Base-by-base conservation (phyloP, 2,113 vertebrate species). In the Aspiorhynchus laticeps region DNA sequence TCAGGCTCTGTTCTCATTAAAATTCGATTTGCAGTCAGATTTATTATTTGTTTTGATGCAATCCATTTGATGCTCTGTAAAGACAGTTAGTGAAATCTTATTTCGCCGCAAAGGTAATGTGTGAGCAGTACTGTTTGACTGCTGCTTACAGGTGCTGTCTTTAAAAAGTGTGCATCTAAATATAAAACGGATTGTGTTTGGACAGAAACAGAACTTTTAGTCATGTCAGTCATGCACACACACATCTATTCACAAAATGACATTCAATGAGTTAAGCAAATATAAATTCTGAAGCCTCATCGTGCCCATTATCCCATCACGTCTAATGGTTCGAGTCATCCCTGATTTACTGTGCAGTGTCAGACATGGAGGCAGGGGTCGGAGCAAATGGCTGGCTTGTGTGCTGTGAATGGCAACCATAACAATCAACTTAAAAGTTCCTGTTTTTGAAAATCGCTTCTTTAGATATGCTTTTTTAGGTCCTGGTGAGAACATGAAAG, bases 391-490 rank as follows among this genome's bases (percentile, higher is more conserved):
- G 24, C 19, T 31, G 41, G 24, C 73, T 46, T 48, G 6, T 76
- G 73, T 85, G 43, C 76, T 38, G 33, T 46, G 38, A 21, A 17
- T 19, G 87, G 90, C 71, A 80, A 81, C 38, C 71, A 53, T 90
- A 85, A 88, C 90, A 93, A 93, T 93, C 86, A 87, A 46, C 69
- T 61, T 79, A 19, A 84, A 86, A 77, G 83, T 88, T 92, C 86
- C 92, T 77, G 10, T 88, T 93, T 90, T 91, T 93, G 89, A 93
- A 92, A 92, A 89, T 84, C 74, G 24, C 76, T 85, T 12, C 12
- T 83, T 91, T 89, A 91, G 90, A 87, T 56, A 56, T 67, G 65
- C 33, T 28, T 41, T 26, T n/a, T 74, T 74, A n/a, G 19, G 33
- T 61, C 12, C 33, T 36, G 12, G 56, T 63, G 79, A 43, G 33